phyloP scores from a whole-genome alignment of 2,113 vertebrate genomes.

The Turnix velox region DNA sequence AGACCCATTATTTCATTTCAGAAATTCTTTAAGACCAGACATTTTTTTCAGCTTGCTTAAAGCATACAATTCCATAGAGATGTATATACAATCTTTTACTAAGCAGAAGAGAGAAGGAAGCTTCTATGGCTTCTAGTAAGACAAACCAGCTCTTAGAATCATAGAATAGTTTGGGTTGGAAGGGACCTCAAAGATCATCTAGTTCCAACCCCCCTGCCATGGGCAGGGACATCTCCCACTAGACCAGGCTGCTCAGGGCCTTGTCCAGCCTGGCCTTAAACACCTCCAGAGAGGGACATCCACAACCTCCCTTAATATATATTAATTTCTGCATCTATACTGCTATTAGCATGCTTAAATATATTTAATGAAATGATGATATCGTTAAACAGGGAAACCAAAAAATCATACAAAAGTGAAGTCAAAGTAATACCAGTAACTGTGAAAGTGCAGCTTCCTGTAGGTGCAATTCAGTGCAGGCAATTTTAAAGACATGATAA shows the following conservation, averaged over 20 bases:
- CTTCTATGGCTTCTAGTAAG: background rate
- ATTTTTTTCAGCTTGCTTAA: background rate
- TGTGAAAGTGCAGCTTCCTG: background rate
- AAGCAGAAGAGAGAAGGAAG: background rate
- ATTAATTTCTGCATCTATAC: background rate
- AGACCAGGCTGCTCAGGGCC: no score
- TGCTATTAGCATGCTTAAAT: background rate
- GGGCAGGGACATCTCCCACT: no score
- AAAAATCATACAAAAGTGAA: background rate
- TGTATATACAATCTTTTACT: background rate
- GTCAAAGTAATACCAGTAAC: constrained; percentile 17
- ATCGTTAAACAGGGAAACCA: background rate
- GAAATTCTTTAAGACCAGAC: background rate
- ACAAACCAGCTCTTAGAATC: background rate
- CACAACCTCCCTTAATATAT: no score
- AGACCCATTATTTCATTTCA: background rate
- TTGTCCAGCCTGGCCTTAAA: no score
- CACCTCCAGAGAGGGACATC: no score
- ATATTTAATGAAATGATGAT: background rate
- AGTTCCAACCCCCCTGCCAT: no score
- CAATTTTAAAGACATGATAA: background rate
- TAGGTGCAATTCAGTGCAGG: background rate
- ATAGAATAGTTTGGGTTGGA: no score
- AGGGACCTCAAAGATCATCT: no score
- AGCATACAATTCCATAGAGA: background rate